Evolutionary conservation across 2,113 vertebrate species (phyloP), one percentile per base, ranked within the genome.

Genomic region (Eurypyga helias): DNA sequence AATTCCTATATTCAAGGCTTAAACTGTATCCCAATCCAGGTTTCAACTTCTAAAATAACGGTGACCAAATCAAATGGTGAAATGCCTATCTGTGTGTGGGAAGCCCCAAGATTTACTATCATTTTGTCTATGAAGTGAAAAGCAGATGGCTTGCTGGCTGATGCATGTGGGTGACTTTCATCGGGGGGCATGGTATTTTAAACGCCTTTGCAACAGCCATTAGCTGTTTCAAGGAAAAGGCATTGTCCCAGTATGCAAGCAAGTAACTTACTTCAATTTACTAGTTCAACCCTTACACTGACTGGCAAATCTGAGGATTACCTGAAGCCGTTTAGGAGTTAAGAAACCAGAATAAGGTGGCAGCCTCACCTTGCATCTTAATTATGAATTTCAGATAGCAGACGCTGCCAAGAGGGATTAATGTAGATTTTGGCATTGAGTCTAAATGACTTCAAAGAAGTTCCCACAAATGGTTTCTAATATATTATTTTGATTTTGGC

Each of bases 341-440:
- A 58, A 43, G 87, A 91, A 76, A 94, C 51, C 48, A 85, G 31
- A 76, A 2, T 60, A 85, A 83, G 17, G 45, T 61, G 45, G 58
- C 41, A 73, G 58, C 45, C 46, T 90, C 72, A 85, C 31, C 45
- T 77, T 86, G n/a, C 8, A 7, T 88, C 36, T 41, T n/a, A 86
- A 61, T 73, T 81, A 77, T 25, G 41, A 88, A 83, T 65, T 72
- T 90, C 83, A 83, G 90, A 61, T 34, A 82, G 66, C 4, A 5
- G 41, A 80, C 1, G 5, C 11, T 80, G 45, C 19, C 5, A 5
- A 82, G 14, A 78, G 19, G 38, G 28, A 89, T 78, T 89, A 89
- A 93, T 71, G 87, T 3, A 70, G 51, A 78, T 90, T 82, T 75
- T 93, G 77, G 81, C 84, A 87, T 10, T 70, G 87, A 67, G n/a